Evolutionary conservation across 2,113 vertebrate species (phyloP).

Genomic region (Myiagra hebetior): DNA sequence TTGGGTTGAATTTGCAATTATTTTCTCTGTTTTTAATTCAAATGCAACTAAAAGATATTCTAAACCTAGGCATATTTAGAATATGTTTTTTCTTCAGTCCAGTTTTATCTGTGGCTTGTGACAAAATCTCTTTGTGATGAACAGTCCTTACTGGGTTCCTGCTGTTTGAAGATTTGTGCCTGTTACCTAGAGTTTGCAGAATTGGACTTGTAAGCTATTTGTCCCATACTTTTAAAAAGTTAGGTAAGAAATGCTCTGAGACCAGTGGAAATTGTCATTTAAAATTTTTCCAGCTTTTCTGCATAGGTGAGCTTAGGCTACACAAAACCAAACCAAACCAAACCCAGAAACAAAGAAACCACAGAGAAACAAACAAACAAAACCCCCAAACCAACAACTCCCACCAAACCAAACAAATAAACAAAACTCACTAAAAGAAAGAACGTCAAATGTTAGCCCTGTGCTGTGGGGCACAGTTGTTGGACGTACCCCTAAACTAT

Average conservation of each 20-base stretch:
- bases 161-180: background rate
- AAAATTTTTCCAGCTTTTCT: background rate
- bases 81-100: background rate
- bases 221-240: background rate
- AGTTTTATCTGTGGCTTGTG: background rate
- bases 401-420: background rate
- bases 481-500: background rate
- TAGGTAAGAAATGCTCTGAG: background rate
- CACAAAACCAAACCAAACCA: background rate
- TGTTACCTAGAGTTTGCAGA: background rate
- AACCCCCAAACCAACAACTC: background rate
- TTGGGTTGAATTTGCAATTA: background rate
- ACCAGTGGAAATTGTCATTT: background rate
- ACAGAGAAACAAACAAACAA: background rate
- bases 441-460: background rate
- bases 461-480: background rate
- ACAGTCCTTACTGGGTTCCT: background rate
- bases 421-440: background rate
- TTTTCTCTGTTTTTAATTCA: background rate
- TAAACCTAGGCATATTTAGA: background rate
- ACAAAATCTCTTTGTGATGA: background rate
- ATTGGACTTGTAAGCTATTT: background rate
- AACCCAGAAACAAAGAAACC: background rate
- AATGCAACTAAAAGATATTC: background rate
- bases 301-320: background rate